These are phyloP conservation scores for Galeruca laticollis DNA, from an alignment of 2,888 invertebrate species.

Conservation along the genomic window DNA sequence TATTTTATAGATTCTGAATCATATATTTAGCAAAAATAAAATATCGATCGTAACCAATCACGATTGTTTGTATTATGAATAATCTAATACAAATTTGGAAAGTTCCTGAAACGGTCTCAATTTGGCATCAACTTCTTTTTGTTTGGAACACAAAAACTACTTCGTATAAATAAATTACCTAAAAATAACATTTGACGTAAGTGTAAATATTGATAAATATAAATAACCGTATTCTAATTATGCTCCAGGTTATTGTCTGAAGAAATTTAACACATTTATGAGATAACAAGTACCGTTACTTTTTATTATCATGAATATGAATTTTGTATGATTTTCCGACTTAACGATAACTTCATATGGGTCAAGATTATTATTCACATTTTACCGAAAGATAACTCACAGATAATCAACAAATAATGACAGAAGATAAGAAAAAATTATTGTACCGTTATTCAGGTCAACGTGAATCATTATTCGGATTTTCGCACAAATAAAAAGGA, in stretches of 20 bases:
- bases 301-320: constrained; percentile 20
- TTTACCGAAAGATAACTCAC: constrained; percentile 20
- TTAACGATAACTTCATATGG: constrained; percentile 26
- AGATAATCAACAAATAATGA: constrained; percentile 25
- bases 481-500: constrained; percentile 1
- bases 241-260: constrained; percentile 11
- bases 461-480: background rate
- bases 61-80: no score
- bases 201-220: constrained; percentile 17
- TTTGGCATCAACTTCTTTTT: no score
- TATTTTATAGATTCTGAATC: no score
- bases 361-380: constrained; percentile 31
- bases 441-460: background rate
- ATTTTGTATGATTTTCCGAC: constrained; percentile 23
- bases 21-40: no score
- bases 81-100: no score
- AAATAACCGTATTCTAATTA: constrained; percentile 17
- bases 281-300: constrained; percentile 27
- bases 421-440: constrained; percentile 16
- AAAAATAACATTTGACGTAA: constrained; percentile 19
- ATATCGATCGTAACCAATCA: no score
- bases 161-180: background rate
- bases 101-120: no score
- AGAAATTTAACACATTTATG: constrained; percentile 22
- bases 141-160: background rate